Evolutionary conservation across 2,113 vertebrate genomes (phyloP), one percentile per base, ranked within the genome.

Genomic region (Atlantisia rogersi): DNA sequence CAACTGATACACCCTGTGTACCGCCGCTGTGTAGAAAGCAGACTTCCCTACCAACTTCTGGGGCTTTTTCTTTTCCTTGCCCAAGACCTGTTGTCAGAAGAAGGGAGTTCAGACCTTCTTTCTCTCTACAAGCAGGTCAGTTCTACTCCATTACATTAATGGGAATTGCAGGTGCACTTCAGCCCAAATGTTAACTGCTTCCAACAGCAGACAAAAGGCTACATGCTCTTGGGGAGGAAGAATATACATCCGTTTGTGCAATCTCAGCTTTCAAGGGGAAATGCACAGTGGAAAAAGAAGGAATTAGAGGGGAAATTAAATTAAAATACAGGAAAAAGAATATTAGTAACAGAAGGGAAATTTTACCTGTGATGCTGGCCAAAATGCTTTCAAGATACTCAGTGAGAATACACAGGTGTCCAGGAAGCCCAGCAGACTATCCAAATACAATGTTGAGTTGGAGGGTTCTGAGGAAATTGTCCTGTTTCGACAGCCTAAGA

Each of bases 261-360:
- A 42, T 77, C 93, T 91, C 86, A 96, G 88, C 90, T 94, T 96
- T 79, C 85, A 59, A 94, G 70, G n/a, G 88, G 86, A 96, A 96
- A 55, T 2, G 25, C 58, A 59, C 65, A 63, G 90, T 87, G 88
- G 95, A 95, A 93, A 96, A 92, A 96, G 74, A 75, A 79, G 59
- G 67, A 86, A 73, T 40, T 56, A 96, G 62, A 82, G 80, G 32
- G 95, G 83, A 97, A 97, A 96, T 96, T 96, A 93, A 94, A 95
- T 96, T 95, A 97, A 90, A 93, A 94, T 59, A 16, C 62, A 94
- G 92, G 92, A 85, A 94, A 64, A 95, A 65, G 70, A 95, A 42
- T 89, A 95, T 96, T 96, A 93, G 78, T 93, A 90, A 94, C 93
- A 95, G 76, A 91, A 86, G 77, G 53, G 70, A 92, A 70, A 7